Percentiles rank a stretch among this genome's conserved stretches.
Conservation (phyloP, 2,888 invertebrate species). For the Hypselothyrea guttata region DNA sequence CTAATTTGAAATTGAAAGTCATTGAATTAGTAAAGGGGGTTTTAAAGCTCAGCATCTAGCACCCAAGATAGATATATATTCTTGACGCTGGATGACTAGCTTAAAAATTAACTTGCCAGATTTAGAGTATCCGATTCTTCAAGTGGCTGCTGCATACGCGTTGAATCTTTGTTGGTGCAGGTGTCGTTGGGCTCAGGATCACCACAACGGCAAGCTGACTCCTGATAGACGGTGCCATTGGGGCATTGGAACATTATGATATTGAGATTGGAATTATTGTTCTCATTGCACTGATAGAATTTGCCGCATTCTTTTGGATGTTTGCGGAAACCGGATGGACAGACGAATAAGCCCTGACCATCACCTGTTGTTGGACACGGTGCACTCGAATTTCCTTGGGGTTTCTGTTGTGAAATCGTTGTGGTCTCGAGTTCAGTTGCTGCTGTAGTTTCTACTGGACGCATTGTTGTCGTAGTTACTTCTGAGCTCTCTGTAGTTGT, state of each 20-base stretch:
- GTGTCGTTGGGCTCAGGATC: conserved; percentile 84
- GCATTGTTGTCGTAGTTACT: conserved; percentile 19
- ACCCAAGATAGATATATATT: too few species aligned
- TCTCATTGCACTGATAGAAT: conserved; percentile 91
- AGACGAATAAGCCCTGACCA: conserved; percentile 88
- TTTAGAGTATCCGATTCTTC: conserved; percentile 65
- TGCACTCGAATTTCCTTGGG: conserved; percentile 33
- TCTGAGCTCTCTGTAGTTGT: neutral
- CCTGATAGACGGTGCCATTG: conserved; percentile 89
- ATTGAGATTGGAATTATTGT: conserved; percentile 87
- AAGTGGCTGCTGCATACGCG: conserved; percentile 55
- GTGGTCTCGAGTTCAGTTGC: conserved; percentile 32
- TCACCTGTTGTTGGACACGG: conserved; percentile 81
- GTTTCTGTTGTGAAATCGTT: conserved; percentile 21
- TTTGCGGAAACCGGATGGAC: conserved; percentile 91
- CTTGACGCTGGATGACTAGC: neutral
- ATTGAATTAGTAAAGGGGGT: too few species aligned
- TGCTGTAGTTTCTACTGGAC: conserved; percentile 29
- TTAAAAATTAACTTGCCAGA: conserved; percentile 65
- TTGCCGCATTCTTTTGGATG: conserved; percentile 92
- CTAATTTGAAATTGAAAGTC: conserved; percentile 82
- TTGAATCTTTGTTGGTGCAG: conserved; percentile 45
- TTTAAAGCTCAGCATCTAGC: too few species aligned
- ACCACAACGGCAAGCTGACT: conserved; percentile 88
- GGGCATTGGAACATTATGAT: conserved; percentile 90